Evolutionary conservation across 2,888 invertebrate species (phyloP), one percentile per base, ranked within the genome.

Genomic region (Tipula unca): DNA sequence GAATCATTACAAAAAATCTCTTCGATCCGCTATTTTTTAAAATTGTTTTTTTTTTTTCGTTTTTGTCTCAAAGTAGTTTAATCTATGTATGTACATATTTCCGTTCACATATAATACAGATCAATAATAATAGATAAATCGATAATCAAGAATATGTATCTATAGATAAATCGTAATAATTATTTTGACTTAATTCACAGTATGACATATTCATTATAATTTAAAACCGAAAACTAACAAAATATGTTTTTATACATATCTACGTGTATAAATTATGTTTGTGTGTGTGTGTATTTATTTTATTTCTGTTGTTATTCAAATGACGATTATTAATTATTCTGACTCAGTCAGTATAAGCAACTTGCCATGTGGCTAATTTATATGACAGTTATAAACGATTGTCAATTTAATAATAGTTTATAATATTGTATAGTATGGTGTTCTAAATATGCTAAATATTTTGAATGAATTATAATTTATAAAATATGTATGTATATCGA

Each of bases 151-250:
- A 69, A 25, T 69, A 69, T 48, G n/a, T 69, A 69, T 69, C 20
- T 69, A 39, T 39, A 25, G 69, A 69, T 69, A 69, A 69, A 69
- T 69, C 25, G 69, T 69, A 69, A 69, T 69, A 69, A 69, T 69
- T 69, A 69, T 69, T 69, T 69, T 69, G 69, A 69, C 69, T 69
- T 69, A 69, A 69, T 69, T 69, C 69, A 69, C 69, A 69, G 69
- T 69, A 69, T 69, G 69, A 69, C 69, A 69, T 69, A 69, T 69
- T 69, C 69, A 25, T 25, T n/a, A 25, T 25, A 69, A 69, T 25
- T 25, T 69, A 25, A 69, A 69, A 69, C 25, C 69, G 10, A 69
- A 69, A 25, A 69, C 20, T 69, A 69, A 69, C 69, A 6, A 69
- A 69, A 69, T 69, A 25, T 32, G 3, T 32, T 32, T 32, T 4